Evolutionary conservation across 2,797 vertebrate genomes (phyloP), one percentile per base, ranked within the genome.

Genomic region (Helicolenus hilgendorfi): DNA sequence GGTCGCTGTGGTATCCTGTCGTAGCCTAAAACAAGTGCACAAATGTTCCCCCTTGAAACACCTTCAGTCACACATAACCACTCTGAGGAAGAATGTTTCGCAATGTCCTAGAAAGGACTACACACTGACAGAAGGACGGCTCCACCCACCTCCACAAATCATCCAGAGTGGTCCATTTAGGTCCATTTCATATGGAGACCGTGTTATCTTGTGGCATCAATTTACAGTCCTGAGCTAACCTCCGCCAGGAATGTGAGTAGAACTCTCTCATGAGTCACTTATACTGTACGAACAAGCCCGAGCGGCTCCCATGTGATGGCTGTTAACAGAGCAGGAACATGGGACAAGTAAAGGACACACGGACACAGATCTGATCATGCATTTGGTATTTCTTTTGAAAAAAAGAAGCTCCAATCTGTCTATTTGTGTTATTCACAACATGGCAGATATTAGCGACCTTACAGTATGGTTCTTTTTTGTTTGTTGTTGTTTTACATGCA

Each of bases 171-270:
- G 65, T 62, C 70, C 38, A 60, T 53, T 83, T 70, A 79, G 60
- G 33, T 53, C 36, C 68, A 36, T 77, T 63, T 89, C 63, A 60
- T 53, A 71, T 83, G 72, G 73, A 92, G 69, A 77, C 77, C 11
- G 22, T 86, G 68, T 91, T 69, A 91, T 89, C 69, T 67, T 22
- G 18, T 18, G 24, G 79, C 79, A 91, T 88, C 69, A 72, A 60
- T 92, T 89, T 84, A 84, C 90, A 91, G 84, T 86, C 77, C 79
- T 74, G 81, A 82, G 6, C 78, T 88, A 59, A 89, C 64, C 84
- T 86, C 79, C 70, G 62, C 77, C 63, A 72, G 86, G 84, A 92
- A 92, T 84, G 85, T 76, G 75, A 73, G 53, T 68, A 18, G 81
- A 86, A 81, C 81, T 26, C 69, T 79, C 59, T 45, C 58, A 59